Base-by-base conservation (phyloP, 1,140 invertebrate species). In the Holcopasites calliopsidis region DNA sequence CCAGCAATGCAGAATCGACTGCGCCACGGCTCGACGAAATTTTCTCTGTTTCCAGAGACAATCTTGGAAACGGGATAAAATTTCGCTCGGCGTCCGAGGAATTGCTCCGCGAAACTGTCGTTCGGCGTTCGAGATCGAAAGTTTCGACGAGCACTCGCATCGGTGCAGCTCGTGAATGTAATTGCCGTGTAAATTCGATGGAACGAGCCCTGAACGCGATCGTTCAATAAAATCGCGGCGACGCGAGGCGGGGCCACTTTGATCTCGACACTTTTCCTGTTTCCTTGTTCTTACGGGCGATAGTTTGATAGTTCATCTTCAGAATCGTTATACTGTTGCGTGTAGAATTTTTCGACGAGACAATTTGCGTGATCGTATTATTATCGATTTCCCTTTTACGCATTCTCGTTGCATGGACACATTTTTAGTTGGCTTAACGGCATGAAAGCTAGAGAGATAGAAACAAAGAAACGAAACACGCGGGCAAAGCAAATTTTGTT, bases 401-500 rank as follows among this genome's bases (percentile, higher is more conserved):
- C 21, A 1, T 5, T 52, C 21, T 26, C 1, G 11, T 26, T 52
- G 7, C 1, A 13, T n/a, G n/a, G n/a, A n/a, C n/a, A n/a, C n/a
- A n/a, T n/a, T n/a, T n/a, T n/a, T n/a, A n/a, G n/a, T n/a, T n/a
- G n/a, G n/a, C n/a, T n/a, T n/a, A n/a, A n/a, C n/a, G n/a, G 21
- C 7, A 16, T 3, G 26, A 18, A 49, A 21, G 42, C 1, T 47
- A 2, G 13, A 8, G 23, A 49, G 18, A 6, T 62, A 60, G 18
- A 33, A 8, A 50, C 33, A 54, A 61, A 65, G 38, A 50, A 26
- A n/a, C 26, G 28, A 38, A 11, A 40, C 35, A 23, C 18, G 54
- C 11, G 23, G 72, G 16, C 21, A 42, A 23, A 55, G 55, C 62
- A 42, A 54, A 77, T 31, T 54, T 44, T 68, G 75, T 73, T 54